Conservation (phyloP, 2,888 invertebrate species). For the Imbricaverruca yamaguchii region DNA sequence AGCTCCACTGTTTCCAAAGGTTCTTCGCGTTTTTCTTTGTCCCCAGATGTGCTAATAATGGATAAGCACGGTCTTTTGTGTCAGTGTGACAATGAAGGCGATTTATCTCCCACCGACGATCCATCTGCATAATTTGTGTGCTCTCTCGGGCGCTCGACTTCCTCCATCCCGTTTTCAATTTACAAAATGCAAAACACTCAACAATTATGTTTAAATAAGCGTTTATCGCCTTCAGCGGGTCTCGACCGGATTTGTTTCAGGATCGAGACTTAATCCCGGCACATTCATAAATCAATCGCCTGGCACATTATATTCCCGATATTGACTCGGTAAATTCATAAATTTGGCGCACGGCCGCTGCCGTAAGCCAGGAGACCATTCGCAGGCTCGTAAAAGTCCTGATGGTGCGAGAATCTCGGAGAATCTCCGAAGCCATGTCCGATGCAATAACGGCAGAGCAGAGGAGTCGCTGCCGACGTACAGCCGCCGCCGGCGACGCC, state of each 20-base stretch:
- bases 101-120: background rate
- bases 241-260: background rate
- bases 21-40: background rate
- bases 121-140: background rate
- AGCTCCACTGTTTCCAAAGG: background rate
- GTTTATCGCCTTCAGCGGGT: background rate
- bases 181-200: background rate
- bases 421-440: too few relatives aligned
- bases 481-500: too few relatives aligned
- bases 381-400: background rate
- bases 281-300: slow-evolving; percentile 14
- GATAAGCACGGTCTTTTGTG: background rate
- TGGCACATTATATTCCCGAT: background rate
- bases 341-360: background rate
- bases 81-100: background rate
- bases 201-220: slow-evolving; percentile 1
- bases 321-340: slow-evolving; percentile 17
- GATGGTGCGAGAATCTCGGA: background rate
- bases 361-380: background rate
- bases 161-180: background rate
- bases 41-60: background rate
- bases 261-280: background rate
- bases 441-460: too few relatives aligned
- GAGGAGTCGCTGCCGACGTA: too few relatives aligned
- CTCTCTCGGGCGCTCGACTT: background rate